phyloP scores from a whole-genome alignment of 2,113 vertebrate species.

The Copsychus sechellarum region DNA sequence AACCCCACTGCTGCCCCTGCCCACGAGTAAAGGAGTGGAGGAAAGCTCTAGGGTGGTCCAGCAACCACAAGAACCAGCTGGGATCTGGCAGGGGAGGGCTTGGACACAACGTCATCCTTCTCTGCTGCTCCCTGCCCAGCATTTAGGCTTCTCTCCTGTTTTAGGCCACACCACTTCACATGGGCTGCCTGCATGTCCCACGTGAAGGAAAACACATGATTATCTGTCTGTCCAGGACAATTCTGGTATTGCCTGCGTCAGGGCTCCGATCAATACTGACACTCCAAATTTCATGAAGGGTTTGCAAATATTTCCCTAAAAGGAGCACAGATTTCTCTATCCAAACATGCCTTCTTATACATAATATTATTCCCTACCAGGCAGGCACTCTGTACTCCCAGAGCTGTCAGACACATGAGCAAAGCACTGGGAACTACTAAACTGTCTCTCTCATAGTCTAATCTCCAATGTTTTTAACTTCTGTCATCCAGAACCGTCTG shows the following conservation, averaged over 20 bases:
- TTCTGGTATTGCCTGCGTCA: background rate
- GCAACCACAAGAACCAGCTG: background rate
- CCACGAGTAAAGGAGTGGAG: accelerated
- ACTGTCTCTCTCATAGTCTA: background rate
- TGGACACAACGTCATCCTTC: accelerated
- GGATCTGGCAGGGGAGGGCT: background rate
- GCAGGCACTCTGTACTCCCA: background rate
- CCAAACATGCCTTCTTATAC: background rate
- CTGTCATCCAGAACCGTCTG: background rate
- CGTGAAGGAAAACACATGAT: accelerated
- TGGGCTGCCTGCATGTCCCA: accelerated
- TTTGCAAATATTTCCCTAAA: background rate
- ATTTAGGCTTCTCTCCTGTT: accelerated
- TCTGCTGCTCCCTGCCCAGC: background rate
- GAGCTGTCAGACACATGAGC: background rate
- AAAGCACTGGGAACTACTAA: background rate
- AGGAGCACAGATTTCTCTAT: background rate
- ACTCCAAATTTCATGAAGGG: background rate
- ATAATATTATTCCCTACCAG: background rate
- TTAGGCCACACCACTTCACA: background rate
- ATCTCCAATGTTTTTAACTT: background rate
- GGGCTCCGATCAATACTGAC: accelerated
- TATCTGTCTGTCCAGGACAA: background rate
- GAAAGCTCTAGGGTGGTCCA: background rate
- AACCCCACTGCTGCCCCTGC: background rate